Evolutionary conservation across 2,113 vertebrate genomes (phyloP).

Genomic region (Climacteris rufus): DNA sequence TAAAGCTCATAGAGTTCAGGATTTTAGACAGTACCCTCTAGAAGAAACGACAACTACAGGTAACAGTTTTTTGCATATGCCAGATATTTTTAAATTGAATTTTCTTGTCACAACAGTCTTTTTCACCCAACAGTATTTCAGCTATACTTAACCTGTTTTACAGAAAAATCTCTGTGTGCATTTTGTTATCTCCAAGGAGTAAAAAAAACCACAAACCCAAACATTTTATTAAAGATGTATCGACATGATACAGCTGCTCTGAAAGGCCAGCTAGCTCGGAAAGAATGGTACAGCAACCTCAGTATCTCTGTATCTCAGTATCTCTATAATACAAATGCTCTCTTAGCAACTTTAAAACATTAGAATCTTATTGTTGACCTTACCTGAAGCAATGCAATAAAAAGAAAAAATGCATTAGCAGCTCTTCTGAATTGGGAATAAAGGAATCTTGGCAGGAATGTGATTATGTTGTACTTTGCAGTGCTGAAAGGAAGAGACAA

Average conservation of each 20-base stretch:
- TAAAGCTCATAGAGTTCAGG: background rate
- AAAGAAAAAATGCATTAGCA: slow-evolving; percentile 97
- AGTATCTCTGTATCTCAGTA: background rate
- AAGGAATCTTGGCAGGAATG: slow-evolving; percentile 96
- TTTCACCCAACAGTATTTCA: background rate
- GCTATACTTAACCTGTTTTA: background rate
- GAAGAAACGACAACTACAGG: background rate
- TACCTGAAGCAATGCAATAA: slow-evolving; percentile 99
- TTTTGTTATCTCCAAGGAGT: background rate
- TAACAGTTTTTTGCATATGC: background rate
- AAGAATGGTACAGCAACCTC: background rate
- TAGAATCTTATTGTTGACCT: slow-evolving; percentile 17
- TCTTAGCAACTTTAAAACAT: background rate
- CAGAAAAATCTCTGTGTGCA: background rate
- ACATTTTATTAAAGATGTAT: background rate
- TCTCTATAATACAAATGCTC: background rate
- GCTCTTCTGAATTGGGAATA: slow-evolving; percentile 99
- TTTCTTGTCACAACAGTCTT: background rate
- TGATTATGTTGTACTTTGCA: slow-evolving; percentile 97
- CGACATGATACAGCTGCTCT: background rate
- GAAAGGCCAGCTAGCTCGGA: background rate
- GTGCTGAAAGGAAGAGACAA: slow-evolving; percentile 82
- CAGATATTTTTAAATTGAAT: background rate
- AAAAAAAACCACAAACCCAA: background rate
- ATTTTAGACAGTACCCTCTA: background rate